These are phyloP conservation scores for Indicator maculatus DNA, from an alignment of 2,113 vertebrate species.

Conservation along the genomic window DNA sequence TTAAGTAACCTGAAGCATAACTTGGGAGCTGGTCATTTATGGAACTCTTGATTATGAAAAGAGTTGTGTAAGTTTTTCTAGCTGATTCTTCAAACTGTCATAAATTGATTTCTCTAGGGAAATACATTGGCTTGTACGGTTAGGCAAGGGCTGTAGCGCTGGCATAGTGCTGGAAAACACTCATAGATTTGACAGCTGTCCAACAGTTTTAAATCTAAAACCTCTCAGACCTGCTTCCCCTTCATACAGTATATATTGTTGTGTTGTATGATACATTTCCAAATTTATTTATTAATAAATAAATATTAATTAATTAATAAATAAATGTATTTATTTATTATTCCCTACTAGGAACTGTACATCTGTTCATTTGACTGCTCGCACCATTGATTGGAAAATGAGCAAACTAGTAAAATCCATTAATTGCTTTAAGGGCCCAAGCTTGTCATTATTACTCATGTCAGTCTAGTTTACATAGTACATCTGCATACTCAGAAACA, in stretches of 20 bases:
- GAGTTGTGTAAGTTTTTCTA: conserved; percentile 1
- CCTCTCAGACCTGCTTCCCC: neutral
- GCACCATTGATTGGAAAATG: neutral
- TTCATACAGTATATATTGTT: neutral
- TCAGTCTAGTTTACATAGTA: neutral
- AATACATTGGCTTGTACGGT: neutral
- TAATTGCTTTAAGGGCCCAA: neutral
- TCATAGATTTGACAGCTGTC: neutral
- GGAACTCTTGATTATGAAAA: neutral
- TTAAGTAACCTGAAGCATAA: neutral
- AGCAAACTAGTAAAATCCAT: neutral
- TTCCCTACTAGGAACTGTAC: neutral
- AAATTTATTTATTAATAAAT: too few relatives aligned
- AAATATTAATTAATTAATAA: too few relatives aligned
- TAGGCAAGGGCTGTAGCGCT: neutral
- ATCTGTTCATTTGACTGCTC: neutral
- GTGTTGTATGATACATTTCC: neutral
- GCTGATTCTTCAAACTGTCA: neutral
- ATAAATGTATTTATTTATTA: neutral
- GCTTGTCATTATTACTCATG: neutral
- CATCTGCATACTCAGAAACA: neutral
- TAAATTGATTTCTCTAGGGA: neutral
- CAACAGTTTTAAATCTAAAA: neutral
- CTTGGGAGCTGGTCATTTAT: neutral
- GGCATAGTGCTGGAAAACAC: neutral